Percentiles rank a stretch among this genome's conserved stretches.
These are phyloP conservation scores for Allacma fusca DNA, from an alignment of 2,888 invertebrate genomes.

Conservation along the genomic window DNA sequence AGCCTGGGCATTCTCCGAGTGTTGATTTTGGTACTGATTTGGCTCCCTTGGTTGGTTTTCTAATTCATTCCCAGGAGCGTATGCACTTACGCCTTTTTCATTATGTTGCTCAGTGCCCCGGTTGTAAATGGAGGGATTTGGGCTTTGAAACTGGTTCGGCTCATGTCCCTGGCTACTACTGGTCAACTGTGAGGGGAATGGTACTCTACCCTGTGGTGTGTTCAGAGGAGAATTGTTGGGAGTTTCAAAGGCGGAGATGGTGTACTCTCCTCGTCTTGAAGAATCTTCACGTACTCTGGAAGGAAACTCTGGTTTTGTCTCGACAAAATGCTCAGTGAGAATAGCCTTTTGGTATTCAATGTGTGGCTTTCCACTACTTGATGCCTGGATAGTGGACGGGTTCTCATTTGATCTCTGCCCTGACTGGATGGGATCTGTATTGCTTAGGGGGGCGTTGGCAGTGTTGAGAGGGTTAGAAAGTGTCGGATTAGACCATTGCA, in stretches of 20 bases:
- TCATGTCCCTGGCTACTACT: background rate
- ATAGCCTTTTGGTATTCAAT: constrained; percentile 59
- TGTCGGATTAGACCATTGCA: background rate
- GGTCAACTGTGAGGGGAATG: background rate
- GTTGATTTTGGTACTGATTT: constrained; percentile 9
- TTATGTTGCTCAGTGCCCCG: constrained; percentile 3
- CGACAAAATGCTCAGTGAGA: constrained; percentile 56
- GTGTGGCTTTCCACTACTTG: constrained; percentile 26
- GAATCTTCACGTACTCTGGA: background rate
- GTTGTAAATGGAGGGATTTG: constrained; percentile 17
- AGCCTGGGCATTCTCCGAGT: constrained; percentile 10
- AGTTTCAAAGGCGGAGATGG: background rate
- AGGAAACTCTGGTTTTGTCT: constrained; percentile 44
- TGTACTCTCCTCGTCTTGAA: constrained; percentile 12
- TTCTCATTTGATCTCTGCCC: constrained; percentile 23
- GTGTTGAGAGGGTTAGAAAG: background rate
- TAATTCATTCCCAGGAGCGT: constrained; percentile 29
- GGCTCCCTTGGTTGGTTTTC: background rate
- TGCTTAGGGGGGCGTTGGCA: constrained; percentile 32
- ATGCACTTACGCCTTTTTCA: constrained; percentile 25
- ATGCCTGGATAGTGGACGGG: background rate
- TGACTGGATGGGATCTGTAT: constrained; percentile 8
- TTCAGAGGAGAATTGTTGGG: background rate
- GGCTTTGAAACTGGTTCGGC: background rate
- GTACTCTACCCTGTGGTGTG: background rate